A percentile compares a stretch with the other conserved stretches of the same genome.
These are phyloP conservation scores for Saturnia pavonia DNA, from an alignment of 2,888 invertebrate species.

Conservation along the genomic window DNA sequence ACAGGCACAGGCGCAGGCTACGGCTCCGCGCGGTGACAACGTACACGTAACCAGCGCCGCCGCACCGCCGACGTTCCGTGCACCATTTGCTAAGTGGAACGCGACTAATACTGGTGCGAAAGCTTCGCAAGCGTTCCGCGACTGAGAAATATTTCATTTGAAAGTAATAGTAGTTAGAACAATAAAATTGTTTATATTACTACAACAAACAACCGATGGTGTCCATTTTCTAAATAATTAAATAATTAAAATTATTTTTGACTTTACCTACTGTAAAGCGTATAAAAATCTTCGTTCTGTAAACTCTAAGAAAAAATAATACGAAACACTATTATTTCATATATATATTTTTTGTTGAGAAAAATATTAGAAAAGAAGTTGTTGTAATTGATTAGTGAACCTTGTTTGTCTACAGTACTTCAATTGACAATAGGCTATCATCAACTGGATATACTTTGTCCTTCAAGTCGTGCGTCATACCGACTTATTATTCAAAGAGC, in stretches of 20 bases:
- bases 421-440: conserved; percentile 16
- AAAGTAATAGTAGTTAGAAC: conserved; percentile 24
- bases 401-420: background rate
- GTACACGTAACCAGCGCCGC: conserved; percentile 37
- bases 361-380: background rate
- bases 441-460: conserved; percentile 21
- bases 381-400: background rate
- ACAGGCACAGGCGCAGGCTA: conserved; percentile 26
- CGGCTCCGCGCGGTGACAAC: conserved; percentile 58
- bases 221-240: background rate
- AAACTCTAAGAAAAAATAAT: background rate
- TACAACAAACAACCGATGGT: background rate
- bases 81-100: conserved; percentile 69
- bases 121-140: conserved; percentile 21
- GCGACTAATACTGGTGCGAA: conserved; percentile 50
- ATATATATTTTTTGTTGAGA: too few species aligned
- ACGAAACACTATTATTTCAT: background rate
- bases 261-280: background rate
- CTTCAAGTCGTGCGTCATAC: conserved; percentile 28
- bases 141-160: background rate
- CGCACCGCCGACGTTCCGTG: conserved; percentile 41
- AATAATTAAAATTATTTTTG: background rate
- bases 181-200: background rate
- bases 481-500: conserved; percentile 35
- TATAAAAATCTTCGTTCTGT: background rate